Evolutionary conservation across 2,888 invertebrate genomes (phyloP).

Genomic region (Punctoribates punctum): DNA sequence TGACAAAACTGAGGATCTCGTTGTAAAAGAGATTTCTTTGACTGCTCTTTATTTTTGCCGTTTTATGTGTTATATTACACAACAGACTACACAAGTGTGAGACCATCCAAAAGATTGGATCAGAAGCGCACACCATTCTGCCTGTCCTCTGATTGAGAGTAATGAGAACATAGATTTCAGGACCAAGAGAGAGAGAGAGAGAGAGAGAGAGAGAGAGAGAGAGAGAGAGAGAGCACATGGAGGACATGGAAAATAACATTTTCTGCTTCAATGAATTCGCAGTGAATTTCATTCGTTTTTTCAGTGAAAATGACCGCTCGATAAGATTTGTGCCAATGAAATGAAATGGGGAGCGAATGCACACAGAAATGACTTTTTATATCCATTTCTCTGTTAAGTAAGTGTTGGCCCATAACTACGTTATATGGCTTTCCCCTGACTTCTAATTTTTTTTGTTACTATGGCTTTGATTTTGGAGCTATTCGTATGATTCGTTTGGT

Average conservation of each 20-base stretch:
- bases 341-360: slow-evolving; percentile 13
- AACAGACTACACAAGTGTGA: neutral
- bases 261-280: slow-evolving; percentile 31
- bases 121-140: neutral
- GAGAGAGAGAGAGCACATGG: neutral
- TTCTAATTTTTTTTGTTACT: neutral
- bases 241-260: slow-evolving; percentile 28
- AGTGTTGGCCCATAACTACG: slow-evolving; percentile 18
- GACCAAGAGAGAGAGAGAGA: neutral
- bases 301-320: slow-evolving; percentile 30
- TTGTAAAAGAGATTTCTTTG: neutral
- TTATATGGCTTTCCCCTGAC: neutral
- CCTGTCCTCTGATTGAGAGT: neutral
- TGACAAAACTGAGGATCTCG: slow-evolving; percentile 5
- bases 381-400: neutral
- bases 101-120: slow-evolving; percentile 24
- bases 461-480: neutral
- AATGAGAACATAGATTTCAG: slow-evolving; percentile 18
- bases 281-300: slow-evolving; percentile 14
- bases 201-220: neutral
- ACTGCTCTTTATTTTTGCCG: neutral
- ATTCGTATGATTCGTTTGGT: neutral
- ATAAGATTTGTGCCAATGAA: slow-evolving; percentile 25
- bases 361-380: neutral
- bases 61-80: slow-evolving; percentile 11